Conservation (phyloP, 2,113 vertebrate species). For the Colaptes auratus region DNA sequence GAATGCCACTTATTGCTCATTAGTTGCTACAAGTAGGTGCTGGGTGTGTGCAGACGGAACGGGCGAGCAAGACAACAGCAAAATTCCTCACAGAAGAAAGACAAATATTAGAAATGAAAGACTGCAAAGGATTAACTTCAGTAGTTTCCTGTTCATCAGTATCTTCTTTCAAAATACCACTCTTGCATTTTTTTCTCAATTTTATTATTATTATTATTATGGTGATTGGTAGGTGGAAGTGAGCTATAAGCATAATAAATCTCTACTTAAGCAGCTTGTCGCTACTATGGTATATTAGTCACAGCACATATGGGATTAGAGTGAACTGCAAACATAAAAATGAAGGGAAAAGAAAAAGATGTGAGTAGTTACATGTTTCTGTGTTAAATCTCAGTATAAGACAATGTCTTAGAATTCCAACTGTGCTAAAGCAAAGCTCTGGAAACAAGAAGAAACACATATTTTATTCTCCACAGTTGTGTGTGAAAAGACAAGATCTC, state of each 20-base stretch:
- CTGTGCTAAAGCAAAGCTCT: background rate
- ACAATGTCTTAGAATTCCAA: background rate
- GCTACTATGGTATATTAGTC: background rate
- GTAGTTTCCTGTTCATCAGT: background rate
- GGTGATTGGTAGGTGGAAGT: background rate
- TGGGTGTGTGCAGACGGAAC: background rate
- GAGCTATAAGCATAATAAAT: slow-evolving; percentile 27
- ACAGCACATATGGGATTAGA: background rate
- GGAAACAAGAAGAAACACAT: background rate
- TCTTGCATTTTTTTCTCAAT: background rate
- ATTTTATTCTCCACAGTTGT: background rate
- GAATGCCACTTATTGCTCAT: background rate
- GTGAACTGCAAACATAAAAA: background rate
- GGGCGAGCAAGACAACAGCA: background rate
- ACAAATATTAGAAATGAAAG: background rate
- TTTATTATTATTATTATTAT: background rate
- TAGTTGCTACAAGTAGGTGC: background rate
- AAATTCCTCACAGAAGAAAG: background rate
- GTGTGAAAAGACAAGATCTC: slow-evolving; percentile 4
- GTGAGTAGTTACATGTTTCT: background rate
- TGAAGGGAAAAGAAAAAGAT: accelerated
- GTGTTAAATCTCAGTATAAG: slow-evolving; percentile 1
- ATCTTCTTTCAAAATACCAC: background rate
- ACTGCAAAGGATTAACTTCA: background rate
- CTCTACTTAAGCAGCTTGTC: background rate